phyloP scores from a whole-genome alignment of 92 coral and sea anemone genomes.

The Diadumene lineata region DNA sequence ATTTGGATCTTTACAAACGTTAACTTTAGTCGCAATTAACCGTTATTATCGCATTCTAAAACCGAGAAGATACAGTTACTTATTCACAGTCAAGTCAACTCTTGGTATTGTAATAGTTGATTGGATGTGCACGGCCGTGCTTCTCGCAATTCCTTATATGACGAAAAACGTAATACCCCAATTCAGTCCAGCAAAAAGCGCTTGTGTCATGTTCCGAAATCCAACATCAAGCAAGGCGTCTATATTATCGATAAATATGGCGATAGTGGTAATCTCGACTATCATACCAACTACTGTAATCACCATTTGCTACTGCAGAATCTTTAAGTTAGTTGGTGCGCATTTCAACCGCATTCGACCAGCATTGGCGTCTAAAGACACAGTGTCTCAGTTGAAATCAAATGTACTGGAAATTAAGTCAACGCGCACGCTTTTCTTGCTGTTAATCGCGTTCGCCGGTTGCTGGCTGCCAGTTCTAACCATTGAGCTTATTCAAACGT shows the following conservation, averaged over 20 bases:
- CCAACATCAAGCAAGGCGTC: slow-evolving; percentile 28
- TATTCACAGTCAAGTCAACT: slow-evolving; percentile 55
- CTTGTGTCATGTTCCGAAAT: slow-evolving; percentile 57
- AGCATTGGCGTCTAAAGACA: slow-evolving; percentile 3
- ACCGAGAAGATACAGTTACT: slow-evolving; percentile 33
- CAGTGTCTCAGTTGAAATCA: slow-evolving; percentile 1
- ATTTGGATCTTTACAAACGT: slow-evolving; percentile 57
- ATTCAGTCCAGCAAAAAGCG: slow-evolving; percentile 67
- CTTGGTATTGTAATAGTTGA: slow-evolving; percentile 25
- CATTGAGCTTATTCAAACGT: slow-evolving; percentile 53
- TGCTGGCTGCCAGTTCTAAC: slow-evolving; percentile 68
- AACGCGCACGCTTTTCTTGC: slow-evolving; percentile 52
- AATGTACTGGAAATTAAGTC: slow-evolving; percentile 44
- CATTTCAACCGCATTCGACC: slow-evolving; percentile 59
- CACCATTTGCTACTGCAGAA: slow-evolving; percentile 43
- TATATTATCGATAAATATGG: slow-evolving; percentile 37
- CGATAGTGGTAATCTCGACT: slow-evolving; percentile 39
- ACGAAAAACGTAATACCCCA: slow-evolving; percentile 27
- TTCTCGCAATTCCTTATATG: slow-evolving; percentile 37
- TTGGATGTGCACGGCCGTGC: slow-evolving; percentile 45
- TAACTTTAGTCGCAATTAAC: slow-evolving; percentile 57
- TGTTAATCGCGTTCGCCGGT: slow-evolving; percentile 52
- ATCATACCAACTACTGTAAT: slow-evolving; percentile 47
- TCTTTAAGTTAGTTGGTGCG: slow-evolving; percentile 51
- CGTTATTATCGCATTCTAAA: slow-evolving; percentile 55